A percentile compares a stretch with the other conserved stretches of the same genome.
Evolutionary conservation across 2,797 vertebrate species (phyloP).

Genomic region (Kryptopterus vitreolus): DNA sequence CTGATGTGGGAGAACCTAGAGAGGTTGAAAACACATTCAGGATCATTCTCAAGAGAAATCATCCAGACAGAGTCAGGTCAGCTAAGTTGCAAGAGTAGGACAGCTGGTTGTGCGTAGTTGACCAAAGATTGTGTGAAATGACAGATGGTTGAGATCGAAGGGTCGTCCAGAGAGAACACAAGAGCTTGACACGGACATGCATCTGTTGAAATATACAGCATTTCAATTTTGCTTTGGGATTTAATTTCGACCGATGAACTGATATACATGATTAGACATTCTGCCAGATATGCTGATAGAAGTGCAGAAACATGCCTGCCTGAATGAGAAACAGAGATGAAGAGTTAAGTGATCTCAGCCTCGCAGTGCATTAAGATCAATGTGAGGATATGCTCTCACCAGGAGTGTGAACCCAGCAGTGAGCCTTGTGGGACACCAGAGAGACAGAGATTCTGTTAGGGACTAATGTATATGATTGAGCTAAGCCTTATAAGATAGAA

Average conservation of each 20-base stretch:
- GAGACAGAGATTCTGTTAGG: neutral
- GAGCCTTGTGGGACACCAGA: conserved; percentile 1
- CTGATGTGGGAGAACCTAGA: neutral
- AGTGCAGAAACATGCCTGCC: neutral
- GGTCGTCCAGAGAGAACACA: too few species aligned
- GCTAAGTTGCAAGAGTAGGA: neutral
- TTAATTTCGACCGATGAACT: conserved; percentile 5
- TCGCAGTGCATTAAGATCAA: neutral
- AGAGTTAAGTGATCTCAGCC: neutral
- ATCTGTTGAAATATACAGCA: neutral
- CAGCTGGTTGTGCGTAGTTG: neutral
- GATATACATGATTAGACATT: neutral
- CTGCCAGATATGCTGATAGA: neutral
- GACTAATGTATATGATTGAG: neutral
- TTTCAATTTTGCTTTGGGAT: neutral
- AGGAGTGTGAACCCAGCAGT: neutral
- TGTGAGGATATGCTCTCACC: neutral
- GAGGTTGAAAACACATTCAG: conserved; percentile 8
- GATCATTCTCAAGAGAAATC: neutral
- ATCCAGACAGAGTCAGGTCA: neutral
- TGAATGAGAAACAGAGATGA: neutral
- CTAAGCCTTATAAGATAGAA: neutral
- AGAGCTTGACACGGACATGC: neutral
- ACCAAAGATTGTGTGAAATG: neutral
- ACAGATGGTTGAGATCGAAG: conserved; percentile 4